Evolutionary conservation across 92 coral and sea anemone species (phyloP).

Genomic region (Epizoanthus illoricatus): DNA sequence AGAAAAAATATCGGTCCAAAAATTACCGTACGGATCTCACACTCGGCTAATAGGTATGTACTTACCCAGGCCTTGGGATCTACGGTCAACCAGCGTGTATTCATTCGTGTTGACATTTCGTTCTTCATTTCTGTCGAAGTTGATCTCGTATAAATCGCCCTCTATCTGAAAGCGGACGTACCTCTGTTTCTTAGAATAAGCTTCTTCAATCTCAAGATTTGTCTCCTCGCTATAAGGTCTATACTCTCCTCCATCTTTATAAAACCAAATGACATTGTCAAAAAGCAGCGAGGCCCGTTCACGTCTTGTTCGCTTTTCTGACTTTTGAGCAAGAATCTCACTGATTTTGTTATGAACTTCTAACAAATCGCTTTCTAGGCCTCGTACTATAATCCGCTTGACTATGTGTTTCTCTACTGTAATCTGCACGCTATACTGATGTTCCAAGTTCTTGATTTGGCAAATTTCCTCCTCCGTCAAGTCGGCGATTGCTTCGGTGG

Average conservation of each 20-base stretch:
- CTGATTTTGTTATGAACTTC: neutral
- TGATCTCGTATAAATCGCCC: slow-evolving; percentile 47
- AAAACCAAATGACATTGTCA: slow-evolving; percentile 63
- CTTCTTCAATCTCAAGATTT: slow-evolving; percentile 68
- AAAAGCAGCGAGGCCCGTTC: slow-evolving; percentile 35
- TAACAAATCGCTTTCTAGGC: slow-evolving; percentile 30
- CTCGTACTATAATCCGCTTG: slow-evolving; percentile 30
- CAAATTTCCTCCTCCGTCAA: slow-evolving; percentile 4
- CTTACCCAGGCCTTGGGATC: slow-evolving; percentile 15
- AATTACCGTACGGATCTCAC: too few relatives aligned
- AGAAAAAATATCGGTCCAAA: too few relatives aligned
- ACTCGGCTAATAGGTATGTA: neutral
- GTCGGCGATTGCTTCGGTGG: neutral
- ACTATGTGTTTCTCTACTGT: slow-evolving; percentile 20
- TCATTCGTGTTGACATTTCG: slow-evolving; percentile 45
- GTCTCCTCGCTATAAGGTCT: slow-evolving; percentile 42
- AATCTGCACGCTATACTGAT: neutral
- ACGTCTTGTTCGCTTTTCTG: neutral
- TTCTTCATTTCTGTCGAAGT: slow-evolving; percentile 58
- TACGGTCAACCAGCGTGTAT: slow-evolving; percentile 45
- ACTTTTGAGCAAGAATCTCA: slow-evolving; percentile 10
- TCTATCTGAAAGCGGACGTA: slow-evolving; percentile 28
- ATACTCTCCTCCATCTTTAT: neutral
- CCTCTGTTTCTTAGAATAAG: slow-evolving; percentile 38
- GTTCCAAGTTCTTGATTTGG: neutral